Base-by-base conservation (phyloP, 53 echinoderm and acorn worm genomes). In the Antedon mediterranea region DNA sequence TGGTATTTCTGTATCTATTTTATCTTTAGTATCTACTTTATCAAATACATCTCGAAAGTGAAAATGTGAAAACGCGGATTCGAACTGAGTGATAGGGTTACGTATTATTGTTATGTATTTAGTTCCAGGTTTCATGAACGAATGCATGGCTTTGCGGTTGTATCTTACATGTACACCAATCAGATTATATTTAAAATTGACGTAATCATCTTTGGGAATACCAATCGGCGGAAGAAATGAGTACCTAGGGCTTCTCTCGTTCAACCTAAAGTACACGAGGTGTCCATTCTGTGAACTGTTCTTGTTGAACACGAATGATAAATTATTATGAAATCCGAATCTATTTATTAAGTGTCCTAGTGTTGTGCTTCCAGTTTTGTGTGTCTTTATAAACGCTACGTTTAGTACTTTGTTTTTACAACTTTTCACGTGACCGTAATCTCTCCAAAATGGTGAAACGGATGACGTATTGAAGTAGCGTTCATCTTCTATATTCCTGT, bases 281-380 rank as follows among this genome's bases (percentile, higher is more conserved):
- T 93, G 93, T 13, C 93, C 89, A 28, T 84, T 89, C 0, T 33
- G 0, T n/a, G 82, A 77, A 14, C 71, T 77, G 29, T 34, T 42
- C 77, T 77, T 87, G 37, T 82, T 87, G 6, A 93, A 32, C 13
- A 85, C 85, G 44, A 93, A 89, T 0, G 93, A 93, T 14, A 85
- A 71, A 0, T 85, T 87, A 0, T 80, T 71, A 15, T 43, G 41
- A 6, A 81, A 83, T 23, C 89, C 93, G 44, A 73, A 93, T 28
- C 87, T 83, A 75, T 93, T 89, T 28, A 93, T 44, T 27, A 93
- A 29, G 32, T 84, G 82, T 4, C 71, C 41, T 11, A 92, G 32
- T 0, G 92, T 92, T 11, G 92, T 89, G 9, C 89, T 87, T 14
- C 87, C 92, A 0, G 92, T 92, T 75, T 92, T 92, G 75, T 89